Conservation (phyloP, 2,113 vertebrate species). For the Urocynchramus pylzowi region DNA sequence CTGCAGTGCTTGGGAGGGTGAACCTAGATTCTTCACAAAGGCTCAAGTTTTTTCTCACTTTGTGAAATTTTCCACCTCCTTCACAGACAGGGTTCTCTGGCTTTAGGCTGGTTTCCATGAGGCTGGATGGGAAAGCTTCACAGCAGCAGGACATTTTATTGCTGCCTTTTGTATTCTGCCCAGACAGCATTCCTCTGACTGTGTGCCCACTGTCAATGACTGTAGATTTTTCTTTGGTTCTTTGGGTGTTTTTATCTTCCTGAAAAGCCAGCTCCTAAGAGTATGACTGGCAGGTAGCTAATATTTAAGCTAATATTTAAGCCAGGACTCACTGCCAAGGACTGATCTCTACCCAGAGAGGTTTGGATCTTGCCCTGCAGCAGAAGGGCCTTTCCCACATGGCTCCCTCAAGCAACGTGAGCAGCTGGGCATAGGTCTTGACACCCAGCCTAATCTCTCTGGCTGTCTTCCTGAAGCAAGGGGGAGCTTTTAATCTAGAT, state of each 20-base stretch:
- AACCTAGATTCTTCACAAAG: not conserved
- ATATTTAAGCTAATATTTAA: not conserved
- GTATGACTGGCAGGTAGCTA: not conserved
- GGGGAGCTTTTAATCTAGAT: not conserved
- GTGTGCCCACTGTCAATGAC: not conserved
- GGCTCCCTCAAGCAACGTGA: fast-evolving
- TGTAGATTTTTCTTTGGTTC: not conserved
- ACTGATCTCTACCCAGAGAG: fast-evolving
- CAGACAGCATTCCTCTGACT: constrained; percentile 22
- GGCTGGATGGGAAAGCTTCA: not conserved
- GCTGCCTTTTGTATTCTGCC: constrained; percentile 26
- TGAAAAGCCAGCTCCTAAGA: not conserved
- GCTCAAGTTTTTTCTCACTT: not conserved
- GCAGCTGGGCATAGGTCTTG: not conserved
- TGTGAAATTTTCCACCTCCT: constrained; percentile 3
- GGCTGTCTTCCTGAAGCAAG: not conserved
- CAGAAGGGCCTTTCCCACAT: not conserved
- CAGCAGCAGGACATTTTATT: constrained; percentile 19
- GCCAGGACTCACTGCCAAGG: not conserved
- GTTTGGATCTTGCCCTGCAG: not conserved
- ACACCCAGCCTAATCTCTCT: not conserved
- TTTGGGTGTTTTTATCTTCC: not conserved
- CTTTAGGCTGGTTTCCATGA: constrained; percentile 7
- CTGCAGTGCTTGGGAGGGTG: fast-evolving
- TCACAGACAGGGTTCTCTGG: not conserved